Evolutionary conservation across 2,797 vertebrate species (phyloP).

Genomic region (Chromis chromis): DNA sequence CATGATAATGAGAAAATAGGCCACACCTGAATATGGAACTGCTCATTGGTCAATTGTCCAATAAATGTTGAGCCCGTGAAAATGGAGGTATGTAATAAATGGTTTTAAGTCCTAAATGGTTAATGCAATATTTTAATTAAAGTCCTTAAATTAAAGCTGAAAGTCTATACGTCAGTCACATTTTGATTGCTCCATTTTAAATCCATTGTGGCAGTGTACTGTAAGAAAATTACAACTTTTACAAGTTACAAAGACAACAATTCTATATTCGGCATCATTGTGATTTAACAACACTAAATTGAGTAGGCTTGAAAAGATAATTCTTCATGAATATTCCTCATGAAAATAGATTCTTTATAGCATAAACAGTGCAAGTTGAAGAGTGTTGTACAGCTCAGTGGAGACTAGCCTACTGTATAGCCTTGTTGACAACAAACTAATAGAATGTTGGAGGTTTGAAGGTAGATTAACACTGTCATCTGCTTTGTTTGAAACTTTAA

Average conservation of each 20-base stretch:
- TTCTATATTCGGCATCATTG: background rate
- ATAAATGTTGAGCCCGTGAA: background rate
- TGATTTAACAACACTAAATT: constrained; percentile 6
- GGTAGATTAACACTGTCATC: background rate
- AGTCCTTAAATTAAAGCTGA: no score
- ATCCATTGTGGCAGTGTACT: no score
- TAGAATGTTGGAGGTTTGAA: background rate
- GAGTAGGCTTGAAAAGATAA: background rate
- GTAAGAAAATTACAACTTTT: no score
- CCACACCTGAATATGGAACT: background rate
- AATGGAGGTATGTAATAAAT: no score
- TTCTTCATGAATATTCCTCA: background rate
- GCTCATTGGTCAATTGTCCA: background rate
- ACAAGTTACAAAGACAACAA: background rate
- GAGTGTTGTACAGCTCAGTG: background rate
- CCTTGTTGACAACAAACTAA: background rate
- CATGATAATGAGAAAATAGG: constrained; percentile 4
- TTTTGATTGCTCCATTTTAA: no score
- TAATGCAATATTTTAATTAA: no score
- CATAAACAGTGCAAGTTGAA: background rate
- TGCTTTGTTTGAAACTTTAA: background rate
- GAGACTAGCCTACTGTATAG: background rate
- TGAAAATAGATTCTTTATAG: background rate
- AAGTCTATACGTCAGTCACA: no score
- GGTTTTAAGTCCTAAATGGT: no score